Base-by-base conservation (phyloP, 2,888 invertebrate species). In the Cylloceria caligata region DNA sequence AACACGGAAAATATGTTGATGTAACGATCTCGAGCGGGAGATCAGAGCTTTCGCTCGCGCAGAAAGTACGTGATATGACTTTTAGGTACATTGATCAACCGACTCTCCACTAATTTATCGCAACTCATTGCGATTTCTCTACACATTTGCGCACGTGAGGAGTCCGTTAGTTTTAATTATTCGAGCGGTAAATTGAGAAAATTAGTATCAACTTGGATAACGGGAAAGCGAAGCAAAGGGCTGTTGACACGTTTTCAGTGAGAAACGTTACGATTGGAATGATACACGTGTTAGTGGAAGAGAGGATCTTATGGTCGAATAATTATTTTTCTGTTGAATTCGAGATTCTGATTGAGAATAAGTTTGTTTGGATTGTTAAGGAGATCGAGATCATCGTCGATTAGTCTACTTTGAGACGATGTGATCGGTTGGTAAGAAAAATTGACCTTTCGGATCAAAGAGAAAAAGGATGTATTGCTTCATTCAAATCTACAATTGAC, bases 101-200 rank as follows among this genome's bases (percentile, higher is more conserved):
- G 27, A 64, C 47, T 67, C 47, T 72, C 24, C 42, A 42, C 30
- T 57, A 72, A 78, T 78, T 55, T 36, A 16, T 57, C 42, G 4
- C 24, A 57, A 67, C 39, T 42, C 64, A 2, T 9, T 13, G 47
- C 65, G 45, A 36, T 78, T 57, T 55, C 34, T 30, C 65, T n/a
- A n/a, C 57, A 55, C 39, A 65, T 36, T 71, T 45, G 6, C 65
- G 65, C 55, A 72, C 71, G 30, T 71, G 55, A 34, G 24, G 7
- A 24, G 21, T 13, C 78, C 71, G 65, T 65, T 78, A 47, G 45
- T 47, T 71, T 55, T 64, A 74, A 74, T 80, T 74, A 65, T 69
- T 65, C 69, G 3, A 36, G 55, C 69, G 74, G 74, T 69, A 64
- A 74, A 65, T 65, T 65, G 71, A 80, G 80, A 65, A 65, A 80